phyloP scores from a whole-genome alignment of 2,797 vertebrate genomes.

The Amphiprion clarkii region DNA sequence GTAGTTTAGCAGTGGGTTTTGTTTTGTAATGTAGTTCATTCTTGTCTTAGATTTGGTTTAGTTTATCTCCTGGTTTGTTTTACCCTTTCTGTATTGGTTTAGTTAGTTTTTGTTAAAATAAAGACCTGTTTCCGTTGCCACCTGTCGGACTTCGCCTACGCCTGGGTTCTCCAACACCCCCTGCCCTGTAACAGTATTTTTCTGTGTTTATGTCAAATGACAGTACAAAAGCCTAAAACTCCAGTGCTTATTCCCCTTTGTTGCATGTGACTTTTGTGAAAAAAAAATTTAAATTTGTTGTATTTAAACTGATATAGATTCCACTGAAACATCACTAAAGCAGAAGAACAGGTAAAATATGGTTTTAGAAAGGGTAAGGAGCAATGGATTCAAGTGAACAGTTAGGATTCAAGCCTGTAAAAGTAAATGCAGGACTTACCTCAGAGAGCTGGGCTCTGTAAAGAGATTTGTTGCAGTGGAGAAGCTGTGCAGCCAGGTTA shows the following conservation, averaged over 20 bases:
- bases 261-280: neutral
- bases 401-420: neutral
- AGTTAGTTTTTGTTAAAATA: no score
- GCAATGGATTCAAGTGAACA: neutral
- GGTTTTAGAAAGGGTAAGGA: slow-evolving; percentile 2
- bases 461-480: slow-evolving; percentile 96
- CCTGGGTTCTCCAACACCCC: no score
- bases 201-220: slow-evolving; percentile 29
- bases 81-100: no score
- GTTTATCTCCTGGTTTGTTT: no score
- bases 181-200: no score
- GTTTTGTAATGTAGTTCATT: no score
- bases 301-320: slow-evolving; percentile 3
- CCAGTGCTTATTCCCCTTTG: neutral
- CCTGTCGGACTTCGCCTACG: no score
- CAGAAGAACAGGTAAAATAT: neutral
- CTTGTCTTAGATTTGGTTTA: no score
- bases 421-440: slow-evolving; percentile 82
- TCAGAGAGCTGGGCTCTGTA: slow-evolving; percentile 94
- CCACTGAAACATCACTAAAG: neutral
- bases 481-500: slow-evolving; percentile 96
- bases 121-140: no score
- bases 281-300: neutral
- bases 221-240: neutral
- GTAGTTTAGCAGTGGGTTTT: no score